Base-by-base conservation (phyloP, 2,888 invertebrate genomes). In the Nudaria mundana region DNA sequence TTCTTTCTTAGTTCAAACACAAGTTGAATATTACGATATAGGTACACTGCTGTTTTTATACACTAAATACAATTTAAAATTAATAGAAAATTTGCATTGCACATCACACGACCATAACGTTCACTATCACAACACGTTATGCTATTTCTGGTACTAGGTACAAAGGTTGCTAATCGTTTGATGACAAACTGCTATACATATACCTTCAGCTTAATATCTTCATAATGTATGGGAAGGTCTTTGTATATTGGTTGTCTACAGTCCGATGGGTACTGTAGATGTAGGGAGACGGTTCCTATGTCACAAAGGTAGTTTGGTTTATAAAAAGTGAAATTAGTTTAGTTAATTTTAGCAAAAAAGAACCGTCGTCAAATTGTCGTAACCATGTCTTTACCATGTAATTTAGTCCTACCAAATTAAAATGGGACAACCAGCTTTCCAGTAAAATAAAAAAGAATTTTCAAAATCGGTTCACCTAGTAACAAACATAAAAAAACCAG, bases 81-180 rank as follows among this genome's bases (percentile, higher is more conserved):
- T 7, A 37, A 37, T 23, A 46, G 43, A 45, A 39, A 55, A 43
- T 50, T 41, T 36, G 43, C 52, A 32, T 43, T 38, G 42, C 48
- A 55, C 44, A 25, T 18, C 38, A 77, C 77, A 81, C 81, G 65
- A 76, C 77, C 75, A 71, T 52, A 62, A 57, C 62, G 55, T 44
- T 46, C 64, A 59, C 61, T 62, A 66, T 63, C 72, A 60, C 59
- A 63, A 65, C 61, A 63, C 69, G 50, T 48, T 79, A 66, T 82
- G 80, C 72, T 82, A 81, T 81, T 81, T 69, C 53, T 67, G 67
- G 53, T 61, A 57, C 56, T 70, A 66, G 62, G 65, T 47, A 39
- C 31, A 47, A 44, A 28, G 37, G 25, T 61, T 59, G 52, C 53
- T 66, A 71, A 71, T 71, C 63, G 60, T 54, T 49, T 46, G 51